Base-by-base conservation (phyloP, 1,140 invertebrate genomes). In the Leptinotarsa defecta region DNA sequence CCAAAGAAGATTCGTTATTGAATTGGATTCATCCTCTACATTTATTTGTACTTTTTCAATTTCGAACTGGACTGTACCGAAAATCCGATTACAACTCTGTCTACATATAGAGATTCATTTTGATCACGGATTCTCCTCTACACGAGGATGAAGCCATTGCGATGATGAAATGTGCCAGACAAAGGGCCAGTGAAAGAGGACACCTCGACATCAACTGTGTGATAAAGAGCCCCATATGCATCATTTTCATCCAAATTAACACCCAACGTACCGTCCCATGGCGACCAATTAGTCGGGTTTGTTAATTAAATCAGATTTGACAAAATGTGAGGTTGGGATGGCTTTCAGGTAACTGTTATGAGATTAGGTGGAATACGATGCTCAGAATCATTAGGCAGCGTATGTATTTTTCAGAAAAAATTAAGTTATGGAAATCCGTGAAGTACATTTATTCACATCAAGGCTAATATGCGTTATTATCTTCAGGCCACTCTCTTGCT, bases 231-330 rank as follows among this genome's bases (percentile, higher is more conserved):
- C 52, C 52, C 52, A 57, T 19, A 19, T 57, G 17, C 52, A 19
- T 57, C 52, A 57, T 57, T 57, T 57, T 57, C 52, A 15, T 57
- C 52, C 17, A 19, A 57, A 57, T 57, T 57, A 57, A n/a, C 52
- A 57, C 15, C 15, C 15, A 57, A 57, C 3, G 52, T 57, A 5
- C 17, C 17, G 15, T 57, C 52, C 52, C 52, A 8, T 57, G 52
- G 52, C 52, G 52, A 13, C 17, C 6, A 57, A 57, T 57, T 57
- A 57, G 52, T 19, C 17, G n/a, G 52, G 4, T 19, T 19, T 57
- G 52, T 57, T n/a, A 15, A 57, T 57, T 57, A 57, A 57, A 43
- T 19, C 52, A 15, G 52, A 15, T 19, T 15, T 57, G 52, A 57
- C 52, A 57, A 57, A 57, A 57, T 57, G 52, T 57, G 13, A n/a